phyloP scores from a whole-genome alignment of 2,113 vertebrate species.

The Grammomys dolichurus region DNA sequence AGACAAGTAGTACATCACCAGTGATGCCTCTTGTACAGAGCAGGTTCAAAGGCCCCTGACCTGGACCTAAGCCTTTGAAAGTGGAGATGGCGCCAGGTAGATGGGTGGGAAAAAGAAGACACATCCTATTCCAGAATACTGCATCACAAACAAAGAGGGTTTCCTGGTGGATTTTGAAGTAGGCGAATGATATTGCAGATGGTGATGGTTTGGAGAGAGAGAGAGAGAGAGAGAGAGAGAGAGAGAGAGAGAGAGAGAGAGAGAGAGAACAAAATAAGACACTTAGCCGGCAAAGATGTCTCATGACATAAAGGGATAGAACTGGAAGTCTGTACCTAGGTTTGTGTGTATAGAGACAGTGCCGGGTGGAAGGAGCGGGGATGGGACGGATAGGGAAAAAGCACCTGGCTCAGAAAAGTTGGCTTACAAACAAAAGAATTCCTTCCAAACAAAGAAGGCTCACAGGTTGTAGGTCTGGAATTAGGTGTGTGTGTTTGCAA shows the following conservation, averaged over 20 bases:
- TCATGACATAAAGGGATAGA: not conserved
- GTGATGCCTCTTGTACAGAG: not conserved
- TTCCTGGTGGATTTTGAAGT: not conserved
- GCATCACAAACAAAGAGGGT: not conserved
- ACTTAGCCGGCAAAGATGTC: not conserved
- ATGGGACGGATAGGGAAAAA: not conserved
- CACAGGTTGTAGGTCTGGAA: not conserved
- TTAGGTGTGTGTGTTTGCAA: not conserved
- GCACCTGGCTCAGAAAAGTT: not conserved
- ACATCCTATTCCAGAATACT: not conserved
- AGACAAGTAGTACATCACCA: not conserved
- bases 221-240: no score
- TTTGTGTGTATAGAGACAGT: not conserved
- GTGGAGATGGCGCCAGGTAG: not conserved
- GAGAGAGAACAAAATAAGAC: not conserved
- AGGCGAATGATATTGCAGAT: not conserved
- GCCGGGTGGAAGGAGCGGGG: not conserved
- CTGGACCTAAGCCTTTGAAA: not conserved
- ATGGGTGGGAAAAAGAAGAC: rapidly evolving
- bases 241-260: no score
- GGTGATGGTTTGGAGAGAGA: not conserved
- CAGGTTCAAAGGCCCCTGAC: not conserved
- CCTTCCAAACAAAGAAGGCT: not conserved
- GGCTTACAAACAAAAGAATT: not conserved
- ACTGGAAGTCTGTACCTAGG: not conserved